These are phyloP conservation scores for Pao palembangensis DNA, from an alignment of 2,113 vertebrate genomes.

Conservation along the genomic window DNA sequence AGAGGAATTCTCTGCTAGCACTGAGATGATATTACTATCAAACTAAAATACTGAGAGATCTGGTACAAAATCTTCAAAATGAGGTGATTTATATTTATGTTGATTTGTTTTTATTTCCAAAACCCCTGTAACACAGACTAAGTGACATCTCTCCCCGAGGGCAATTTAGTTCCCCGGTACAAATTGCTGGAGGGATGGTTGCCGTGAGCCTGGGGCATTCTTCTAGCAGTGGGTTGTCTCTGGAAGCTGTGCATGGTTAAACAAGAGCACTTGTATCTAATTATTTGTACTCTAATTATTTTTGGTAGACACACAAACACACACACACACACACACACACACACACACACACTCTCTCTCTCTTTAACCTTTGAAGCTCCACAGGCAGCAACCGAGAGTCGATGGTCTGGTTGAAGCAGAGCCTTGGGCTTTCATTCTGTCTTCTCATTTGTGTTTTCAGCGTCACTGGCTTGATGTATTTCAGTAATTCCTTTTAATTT, in stretches of 20 bases:
- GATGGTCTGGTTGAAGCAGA: slow-evolving; percentile 51
- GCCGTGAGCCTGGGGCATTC: slow-evolving; percentile 25
- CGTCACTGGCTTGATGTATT: slow-evolving; percentile 42
- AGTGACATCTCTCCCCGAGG: slow-evolving; percentile 5
- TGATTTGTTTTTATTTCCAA: neutral
- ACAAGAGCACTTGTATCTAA: slow-evolving; percentile 58
- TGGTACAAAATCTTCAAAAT: neutral
- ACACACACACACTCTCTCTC: too few relatives aligned
- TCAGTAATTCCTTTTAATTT: slow-evolving; percentile 33
- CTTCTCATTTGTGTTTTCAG: slow-evolving; percentile 43
- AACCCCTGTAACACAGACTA: neutral
- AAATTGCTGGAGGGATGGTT: slow-evolving; percentile 26
- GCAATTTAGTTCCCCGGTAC: slow-evolving; percentile 4
- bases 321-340: too few relatives aligned
- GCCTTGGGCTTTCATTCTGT: slow-evolving; percentile 43
- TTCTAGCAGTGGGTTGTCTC: slow-evolving; percentile 32
- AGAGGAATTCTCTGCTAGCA: too few relatives aligned
- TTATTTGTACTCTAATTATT: slow-evolving; percentile 75
- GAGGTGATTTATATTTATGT: neutral
- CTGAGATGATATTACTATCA: neutral
- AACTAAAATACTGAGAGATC: neutral
- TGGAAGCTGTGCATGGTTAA: slow-evolving; percentile 45
- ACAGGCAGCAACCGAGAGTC: slow-evolving; percentile 45
- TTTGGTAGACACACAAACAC: slow-evolving; percentile 24
- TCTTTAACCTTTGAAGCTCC: slow-evolving; percentile 50